A percentile compares a stretch with the other conserved stretches of the same genome.
phyloP scores from a whole-genome alignment of 2,888 invertebrate genomes.

The Diarsia rubi region DNA sequence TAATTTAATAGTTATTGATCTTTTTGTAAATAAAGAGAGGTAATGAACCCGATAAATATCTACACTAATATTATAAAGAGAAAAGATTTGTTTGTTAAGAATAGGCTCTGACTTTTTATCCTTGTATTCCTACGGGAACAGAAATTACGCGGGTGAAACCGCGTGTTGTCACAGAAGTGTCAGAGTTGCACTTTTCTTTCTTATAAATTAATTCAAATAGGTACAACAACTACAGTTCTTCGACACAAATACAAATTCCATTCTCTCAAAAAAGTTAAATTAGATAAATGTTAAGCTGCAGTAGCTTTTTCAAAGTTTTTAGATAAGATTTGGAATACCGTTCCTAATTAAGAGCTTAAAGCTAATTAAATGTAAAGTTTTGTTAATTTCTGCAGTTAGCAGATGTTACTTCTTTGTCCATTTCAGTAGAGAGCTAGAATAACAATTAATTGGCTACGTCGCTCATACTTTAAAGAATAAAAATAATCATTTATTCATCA shows the following conservation, averaged over 20 bases:
- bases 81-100: no score
- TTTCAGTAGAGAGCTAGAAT: slow-evolving; percentile 26
- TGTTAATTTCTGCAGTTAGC: slow-evolving; percentile 34
- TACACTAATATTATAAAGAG: no score
- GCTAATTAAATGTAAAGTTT: slow-evolving; percentile 52
- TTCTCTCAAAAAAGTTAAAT: slow-evolving; percentile 38
- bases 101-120: no score
- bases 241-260: slow-evolving; percentile 5
- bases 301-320: slow-evolving; percentile 39
- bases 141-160: no score
- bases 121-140: no score
- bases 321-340: slow-evolving; percentile 41
- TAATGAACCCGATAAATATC: neutral
- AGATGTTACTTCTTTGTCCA: slow-evolving; percentile 44
- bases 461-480: neutral
- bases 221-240: slow-evolving; percentile 1
- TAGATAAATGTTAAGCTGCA: slow-evolving; percentile 28
- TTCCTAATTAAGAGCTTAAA: slow-evolving; percentile 44
- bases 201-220: slow-evolving; percentile 1
- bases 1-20: neutral
- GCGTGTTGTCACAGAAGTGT: no score
- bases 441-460: neutral
- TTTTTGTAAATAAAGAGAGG: neutral
- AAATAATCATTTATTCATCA: no score
- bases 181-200: no score